Conservation (phyloP, 2,888 invertebrate species). For the Agapetus fuscipes region DNA sequence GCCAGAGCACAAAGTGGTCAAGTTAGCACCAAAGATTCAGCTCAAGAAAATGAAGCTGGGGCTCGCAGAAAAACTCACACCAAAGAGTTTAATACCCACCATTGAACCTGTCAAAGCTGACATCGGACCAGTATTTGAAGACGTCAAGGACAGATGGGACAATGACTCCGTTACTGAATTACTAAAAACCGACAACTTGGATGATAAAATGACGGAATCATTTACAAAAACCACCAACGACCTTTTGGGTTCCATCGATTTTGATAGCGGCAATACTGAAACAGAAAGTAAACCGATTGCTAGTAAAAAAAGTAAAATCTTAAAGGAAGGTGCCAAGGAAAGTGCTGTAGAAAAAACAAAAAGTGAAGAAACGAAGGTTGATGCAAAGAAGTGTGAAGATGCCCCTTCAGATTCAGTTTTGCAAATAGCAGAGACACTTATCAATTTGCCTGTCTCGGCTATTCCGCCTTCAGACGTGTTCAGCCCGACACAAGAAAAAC, state of each 20-base stretch:
- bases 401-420: constrained; percentile 40
- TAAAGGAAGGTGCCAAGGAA: background rate
- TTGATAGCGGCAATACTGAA: constrained; percentile 4
- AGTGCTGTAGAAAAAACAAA: background rate
- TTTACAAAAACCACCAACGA: constrained; percentile 8
- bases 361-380: background rate
- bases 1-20: constrained; percentile 45
- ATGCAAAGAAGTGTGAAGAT: background rate
- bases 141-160: constrained; percentile 9
- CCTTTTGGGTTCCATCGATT: constrained; percentile 11
- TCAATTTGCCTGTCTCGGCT: constrained; percentile 33
- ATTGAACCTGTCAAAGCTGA: background rate
- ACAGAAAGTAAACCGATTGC: too few relatives aligned
- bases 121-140: background rate
- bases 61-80: too few relatives aligned
- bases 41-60: constrained; percentile 44
- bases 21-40: constrained; percentile 45
- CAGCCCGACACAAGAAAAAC: too few relatives aligned
- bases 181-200: constrained; percentile 4
- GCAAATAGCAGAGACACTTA: constrained; percentile 41
- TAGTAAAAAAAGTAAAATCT: constrained; percentile 26
- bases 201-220: constrained; percentile 5
- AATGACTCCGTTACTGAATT: constrained; percentile 12
- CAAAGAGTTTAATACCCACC: too few relatives aligned
- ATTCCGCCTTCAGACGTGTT: background rate